Conservation (phyloP, 2,797 vertebrate genomes). For the Takifugu ocellatus region DNA sequence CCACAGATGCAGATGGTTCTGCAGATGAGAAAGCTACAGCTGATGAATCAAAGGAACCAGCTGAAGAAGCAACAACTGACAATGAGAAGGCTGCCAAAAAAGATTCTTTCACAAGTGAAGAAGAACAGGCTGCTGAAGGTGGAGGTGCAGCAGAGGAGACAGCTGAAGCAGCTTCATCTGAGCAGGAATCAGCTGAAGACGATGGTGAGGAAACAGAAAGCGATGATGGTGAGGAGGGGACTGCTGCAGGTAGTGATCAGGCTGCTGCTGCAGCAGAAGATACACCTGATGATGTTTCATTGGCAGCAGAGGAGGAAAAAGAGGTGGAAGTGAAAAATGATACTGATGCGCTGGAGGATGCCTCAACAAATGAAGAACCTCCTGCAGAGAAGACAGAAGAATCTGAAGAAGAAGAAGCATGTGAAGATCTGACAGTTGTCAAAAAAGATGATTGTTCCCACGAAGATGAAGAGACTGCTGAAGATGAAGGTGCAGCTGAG, state of each 20-base stretch:
- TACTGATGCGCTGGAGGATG: slow-evolving; percentile 1
- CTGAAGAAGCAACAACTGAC: slow-evolving; percentile 7
- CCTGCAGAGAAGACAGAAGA: background rate
- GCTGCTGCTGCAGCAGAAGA: background rate
- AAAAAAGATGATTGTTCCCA: too few species aligned
- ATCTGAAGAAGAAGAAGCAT: background rate
- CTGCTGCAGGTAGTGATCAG: too few species aligned
- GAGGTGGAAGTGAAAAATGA: slow-evolving; percentile 4
- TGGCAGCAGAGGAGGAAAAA: background rate
- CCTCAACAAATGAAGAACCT: too few species aligned
- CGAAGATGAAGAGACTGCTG: background rate
- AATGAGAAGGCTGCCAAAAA: slow-evolving; percentile 1
- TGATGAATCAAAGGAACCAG: background rate
- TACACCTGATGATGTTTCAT: slow-evolving; percentile 20
- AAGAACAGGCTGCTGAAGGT: slow-evolving; percentile 8
- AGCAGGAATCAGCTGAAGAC: background rate
- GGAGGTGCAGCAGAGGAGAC: slow-evolving; percentile 1
- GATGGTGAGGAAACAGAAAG: background rate
- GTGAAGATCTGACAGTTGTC: background rate
- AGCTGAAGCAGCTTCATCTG: background rate
- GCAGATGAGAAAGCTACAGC: slow-evolving; percentile 5
- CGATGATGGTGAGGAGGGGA: too few species aligned
- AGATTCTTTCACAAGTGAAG: background rate
- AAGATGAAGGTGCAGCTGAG: background rate
- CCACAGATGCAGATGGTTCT: slow-evolving; percentile 9